A percentile compares a stretch with the other conserved stretches of the same genome.
These are phyloP conservation scores for Rafetus swinhoei DNA, from an alignment of 2,113 vertebrate genomes.

Conservation along the genomic window DNA sequence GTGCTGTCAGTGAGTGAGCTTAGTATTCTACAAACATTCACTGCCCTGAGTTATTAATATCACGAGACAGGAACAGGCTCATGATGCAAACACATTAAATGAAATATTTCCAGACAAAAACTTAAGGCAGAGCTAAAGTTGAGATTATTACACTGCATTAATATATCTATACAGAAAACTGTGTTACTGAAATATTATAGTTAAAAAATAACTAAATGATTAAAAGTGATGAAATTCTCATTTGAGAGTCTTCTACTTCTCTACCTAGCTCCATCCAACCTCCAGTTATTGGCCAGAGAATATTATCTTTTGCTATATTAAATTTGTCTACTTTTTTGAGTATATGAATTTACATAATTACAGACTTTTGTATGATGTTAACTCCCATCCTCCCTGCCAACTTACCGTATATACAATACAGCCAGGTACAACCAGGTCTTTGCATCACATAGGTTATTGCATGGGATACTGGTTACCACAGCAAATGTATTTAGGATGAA, in stretches of 20 bases:
- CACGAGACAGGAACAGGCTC: conserved; percentile 9
- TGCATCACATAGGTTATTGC: neutral
- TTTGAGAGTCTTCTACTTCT: neutral
- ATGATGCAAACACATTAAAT: conserved; percentile 11
- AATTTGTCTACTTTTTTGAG: neutral
- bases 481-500: neutral
- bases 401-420: no score
- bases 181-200: neutral
- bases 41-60: conserved; percentile 30
- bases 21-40: conserved; percentile 46
- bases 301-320: neutral
- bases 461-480: neutral
- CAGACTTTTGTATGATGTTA: neutral
- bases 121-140: conserved; percentile 13
- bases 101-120: conserved; percentile 23
- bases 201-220: conserved; percentile 14
- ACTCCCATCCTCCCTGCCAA: neutral
- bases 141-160: no score
- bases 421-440: neutral
- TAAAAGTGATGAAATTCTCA: neutral
- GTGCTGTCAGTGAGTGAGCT: conserved; percentile 45
- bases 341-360: neutral
- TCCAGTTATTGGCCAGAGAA: neutral
- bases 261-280: neutral
- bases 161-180: neutral